A percentile compares a stretch with the other conserved stretches of the same genome.
Evolutionary conservation across 1,140 invertebrate species (phyloP).

Genomic region (Centruroides vittatus): DNA sequence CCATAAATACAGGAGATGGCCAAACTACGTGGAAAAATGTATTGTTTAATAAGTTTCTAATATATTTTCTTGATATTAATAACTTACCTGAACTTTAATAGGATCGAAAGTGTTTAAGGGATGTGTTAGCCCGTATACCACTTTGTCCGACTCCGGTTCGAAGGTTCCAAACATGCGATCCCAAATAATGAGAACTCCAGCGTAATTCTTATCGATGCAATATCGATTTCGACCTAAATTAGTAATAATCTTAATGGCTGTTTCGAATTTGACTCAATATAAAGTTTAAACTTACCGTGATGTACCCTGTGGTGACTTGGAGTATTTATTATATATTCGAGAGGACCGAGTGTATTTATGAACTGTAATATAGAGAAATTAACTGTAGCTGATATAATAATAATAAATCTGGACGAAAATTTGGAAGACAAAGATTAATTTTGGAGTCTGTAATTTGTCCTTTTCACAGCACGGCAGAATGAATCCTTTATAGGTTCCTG

Average conservation of each 20-base stretch:
- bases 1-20: constrained; percentile 51
- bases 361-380: constrained; percentile 16
- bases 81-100: constrained; percentile 32
- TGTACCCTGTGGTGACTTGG: constrained; percentile 79
- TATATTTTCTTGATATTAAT: background rate
- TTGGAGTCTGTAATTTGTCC: too few species aligned
- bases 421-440: too few species aligned
- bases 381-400: too few species aligned
- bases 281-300: constrained; percentile 46
- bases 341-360: constrained; percentile 54
- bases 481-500: too few species aligned
- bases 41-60: too few species aligned
- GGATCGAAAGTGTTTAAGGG: constrained; percentile 66
- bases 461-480: too few species aligned
- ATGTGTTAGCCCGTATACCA: constrained; percentile 69
- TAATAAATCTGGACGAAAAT: too few species aligned
- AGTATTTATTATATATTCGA: constrained; percentile 75
- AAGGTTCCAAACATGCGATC: constrained; percentile 40
- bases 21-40: constrained; percentile 25
- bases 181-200: constrained; percentile 46
- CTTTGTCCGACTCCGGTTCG: constrained; percentile 37
- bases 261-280: too few species aligned
- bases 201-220: constrained; percentile 50
- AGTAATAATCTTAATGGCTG: too few species aligned
- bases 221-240: constrained; percentile 38